Evolutionary conservation across 1,140 invertebrate species (phyloP), one percentile per base, ranked within the genome.

Genomic region (Bombus impatiens): DNA sequence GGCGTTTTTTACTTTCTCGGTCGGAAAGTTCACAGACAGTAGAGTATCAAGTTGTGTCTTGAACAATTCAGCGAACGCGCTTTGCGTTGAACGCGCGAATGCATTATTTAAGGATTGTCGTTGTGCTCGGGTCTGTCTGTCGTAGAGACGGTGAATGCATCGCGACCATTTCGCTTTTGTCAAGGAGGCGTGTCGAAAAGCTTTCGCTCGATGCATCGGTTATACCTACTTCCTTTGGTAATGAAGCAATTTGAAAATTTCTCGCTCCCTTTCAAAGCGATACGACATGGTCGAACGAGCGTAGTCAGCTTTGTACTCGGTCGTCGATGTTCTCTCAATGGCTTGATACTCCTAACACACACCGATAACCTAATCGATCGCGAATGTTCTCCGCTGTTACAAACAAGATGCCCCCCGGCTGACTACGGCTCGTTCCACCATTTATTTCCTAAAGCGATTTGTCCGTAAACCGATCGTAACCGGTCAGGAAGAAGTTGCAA

Each of bases 211-310:
- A 42, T 82, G 25, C 37, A 57, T 53, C 47, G 40, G 28, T 40
- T 35, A 32, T 47, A 47, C 81, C 81, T 40, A 47, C 72, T 47
- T 82, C 71, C 81, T 82, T 82, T 67, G 81, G 40, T 76, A 82
- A 82, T 82, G 81, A 82, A 71, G 71, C 72, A 82, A 82, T 82
- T 82, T 82, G 81, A 82, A 76, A 76, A 82, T 82, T 82, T 72
- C 75, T 78, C 76, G 37, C 59, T 72, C 67, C 76, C 76, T 72
- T 79, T 84, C n/a, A 79, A 84, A 84, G 77, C 68, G 77, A 84
- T 79, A 72, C 53, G 83, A 59, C 83, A 78, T 32, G 83, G 76
- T 79, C 83, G 83, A 62, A 42, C 53, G 77, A 79, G 65, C 77
- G 40, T 79, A 68, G 68, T 37, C 53, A 68, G 77, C 83, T 84